Evolutionary conservation across 2,113 vertebrate genomes (phyloP).

Genomic region (Hippopotamus amphibius): DNA sequence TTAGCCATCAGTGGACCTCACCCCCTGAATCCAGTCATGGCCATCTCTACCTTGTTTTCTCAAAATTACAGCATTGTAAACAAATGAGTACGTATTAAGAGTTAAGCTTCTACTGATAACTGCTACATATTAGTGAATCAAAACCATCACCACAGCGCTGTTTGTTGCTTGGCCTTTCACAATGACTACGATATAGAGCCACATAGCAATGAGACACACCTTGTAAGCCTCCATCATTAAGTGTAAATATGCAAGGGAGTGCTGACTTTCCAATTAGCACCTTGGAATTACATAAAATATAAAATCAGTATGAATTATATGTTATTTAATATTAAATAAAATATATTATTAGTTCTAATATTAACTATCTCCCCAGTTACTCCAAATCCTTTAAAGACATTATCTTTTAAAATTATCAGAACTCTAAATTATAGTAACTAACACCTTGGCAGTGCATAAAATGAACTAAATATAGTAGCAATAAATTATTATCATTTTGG

Average conservation of each 20-base stretch:
- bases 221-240: slow-evolving; percentile 17
- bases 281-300: slow-evolving; percentile 26
- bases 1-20: not conserved
- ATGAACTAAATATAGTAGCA: not conserved
- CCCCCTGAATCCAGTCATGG: not conserved
- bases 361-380: not conserved
- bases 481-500: slow-evolving; percentile 8
- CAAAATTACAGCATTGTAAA: not conserved
- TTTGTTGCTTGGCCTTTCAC: slow-evolving; percentile 27
- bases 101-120: not conserved
- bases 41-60: not conserved
- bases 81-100: not conserved
- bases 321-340: slow-evolving; percentile 40
- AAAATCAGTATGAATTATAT: slow-evolving; percentile 57
- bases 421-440: slow-evolving; percentile 17
- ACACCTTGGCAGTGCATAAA: not conserved
- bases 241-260: slow-evolving; percentile 49
- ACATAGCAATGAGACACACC: not conserved
- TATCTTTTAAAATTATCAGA: slow-evolving; percentile 34
- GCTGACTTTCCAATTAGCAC: slow-evolving; percentile 22
- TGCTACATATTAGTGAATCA: not conserved
- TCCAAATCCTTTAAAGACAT: not conserved
- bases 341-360: not conserved
- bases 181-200: not conserved
- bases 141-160: not conserved